These are phyloP conservation scores for Caenorhabditis drosophilae DNA, from an alignment of 2,888 invertebrate genomes.

Conservation along the genomic window DNA sequence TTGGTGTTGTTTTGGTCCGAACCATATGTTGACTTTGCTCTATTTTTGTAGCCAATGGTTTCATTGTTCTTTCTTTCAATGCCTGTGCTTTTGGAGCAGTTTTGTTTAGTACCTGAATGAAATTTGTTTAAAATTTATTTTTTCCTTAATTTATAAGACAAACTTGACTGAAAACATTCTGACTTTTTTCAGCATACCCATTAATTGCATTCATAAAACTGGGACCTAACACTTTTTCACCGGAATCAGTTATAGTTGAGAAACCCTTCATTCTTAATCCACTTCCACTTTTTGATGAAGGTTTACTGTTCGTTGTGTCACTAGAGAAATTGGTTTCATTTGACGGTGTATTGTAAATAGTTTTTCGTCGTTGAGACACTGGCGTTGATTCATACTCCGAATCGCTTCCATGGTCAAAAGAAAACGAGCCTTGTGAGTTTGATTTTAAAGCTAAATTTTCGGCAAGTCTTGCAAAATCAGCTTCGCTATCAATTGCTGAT, in stretches of 20 bases:
- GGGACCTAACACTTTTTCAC: constrained; percentile 64
- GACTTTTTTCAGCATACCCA: constrained; percentile 68
- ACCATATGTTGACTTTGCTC: constrained; percentile 65
- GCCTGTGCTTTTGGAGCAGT: constrained; percentile 69
- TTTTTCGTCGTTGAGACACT: constrained; percentile 44
- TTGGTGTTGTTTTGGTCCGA: constrained; percentile 43
- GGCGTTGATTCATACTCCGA: constrained; percentile 55
- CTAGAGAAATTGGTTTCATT: constrained; percentile 24
- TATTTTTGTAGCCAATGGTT: constrained; percentile 62
- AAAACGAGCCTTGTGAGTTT: constrained; percentile 61
- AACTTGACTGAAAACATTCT: constrained; percentile 63
- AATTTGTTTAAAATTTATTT: no score
- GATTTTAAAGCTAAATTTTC: constrained; percentile 69
- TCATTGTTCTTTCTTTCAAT: constrained; percentile 64
- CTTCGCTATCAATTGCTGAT: constrained; percentile 67
- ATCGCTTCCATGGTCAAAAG: constrained; percentile 56
- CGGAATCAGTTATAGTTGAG: constrained; percentile 52
- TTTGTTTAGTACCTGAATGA: constrained; percentile 61
- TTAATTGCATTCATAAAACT: constrained; percentile 63
- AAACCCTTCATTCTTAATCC: constrained; percentile 55
- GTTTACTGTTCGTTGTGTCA: constrained; percentile 23
- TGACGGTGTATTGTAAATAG: constrained; percentile 14
- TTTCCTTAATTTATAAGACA: no score
- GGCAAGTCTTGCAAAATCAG: constrained; percentile 68
- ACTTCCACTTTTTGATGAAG: constrained; percentile 40